Evolutionary conservation across 2,797 vertebrate genomes (phyloP), one percentile per base, ranked within the genome.

Genomic region (Sciurus carolinensis): DNA sequence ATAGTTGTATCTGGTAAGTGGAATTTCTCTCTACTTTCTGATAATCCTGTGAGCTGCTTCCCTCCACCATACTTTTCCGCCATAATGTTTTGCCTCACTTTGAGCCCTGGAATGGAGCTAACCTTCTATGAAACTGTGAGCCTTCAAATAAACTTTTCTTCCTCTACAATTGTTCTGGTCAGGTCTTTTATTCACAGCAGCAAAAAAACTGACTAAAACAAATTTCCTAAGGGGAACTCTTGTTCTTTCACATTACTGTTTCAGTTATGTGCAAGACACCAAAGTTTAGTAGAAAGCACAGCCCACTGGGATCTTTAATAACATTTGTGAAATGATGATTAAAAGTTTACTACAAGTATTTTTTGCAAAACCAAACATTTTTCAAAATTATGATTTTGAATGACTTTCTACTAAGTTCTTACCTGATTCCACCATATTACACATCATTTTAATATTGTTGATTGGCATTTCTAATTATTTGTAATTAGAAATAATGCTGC

Each of bases 271-370:
- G 47, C 18, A 81, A 47, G 22, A 33, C 30, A 91, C 4, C 3
- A 95, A 10, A 76, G 17, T 30, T 76, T 6, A 66, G 10, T 15
- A 81, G 1, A 1, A 14, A 12, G 1, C 0, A 11, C 1, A 3
- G 11, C 0, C 36, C 12, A 44, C 4, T 18, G 8, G 2, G 12
- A 57, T 71, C 5, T 15, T 76, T 71, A 80, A 76, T 85, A 42
- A 50, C 44, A 62, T 87, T 42, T 57, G 44, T 33, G 6, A 94
- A 92, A 77, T 79, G 9, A 64, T 71, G 33, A 28, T 5, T 66
- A 24, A 94, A 92, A 86, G n/a, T 42, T 67, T 81, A 77, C 64
- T 13, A 59, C 30, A 89, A 57, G 1, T 77, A 85, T 62, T 81
- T 64, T 75, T 30, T 36, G 13, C 44, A 20, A 22, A 20, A n/a